These are phyloP conservation scores for Potamilus streckersoni DNA, from an alignment of 1,140 invertebrate species.

Conservation along the genomic window DNA sequence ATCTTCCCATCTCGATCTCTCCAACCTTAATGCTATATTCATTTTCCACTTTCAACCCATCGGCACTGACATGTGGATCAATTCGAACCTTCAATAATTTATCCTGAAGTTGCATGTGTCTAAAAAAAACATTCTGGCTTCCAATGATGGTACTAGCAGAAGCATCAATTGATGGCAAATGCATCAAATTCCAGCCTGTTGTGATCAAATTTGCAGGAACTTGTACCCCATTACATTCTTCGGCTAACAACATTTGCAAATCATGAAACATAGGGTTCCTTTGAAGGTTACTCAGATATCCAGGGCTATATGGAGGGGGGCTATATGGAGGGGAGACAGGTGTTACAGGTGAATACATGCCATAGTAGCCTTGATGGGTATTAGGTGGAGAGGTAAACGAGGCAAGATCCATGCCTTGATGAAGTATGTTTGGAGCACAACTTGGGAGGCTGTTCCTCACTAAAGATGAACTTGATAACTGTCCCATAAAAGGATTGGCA, in stretches of 20 bases:
- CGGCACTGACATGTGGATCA: slow-evolving; percentile 21
- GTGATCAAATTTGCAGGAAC: slow-evolving; percentile 40
- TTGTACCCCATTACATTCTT: slow-evolving; percentile 37
- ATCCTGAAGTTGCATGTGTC: slow-evolving; percentile 37
- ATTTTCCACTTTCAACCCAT: slow-evolving; percentile 30
- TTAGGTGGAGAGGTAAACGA: slow-evolving; percentile 18
- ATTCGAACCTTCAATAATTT: slow-evolving; percentile 31
- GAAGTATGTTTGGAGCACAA: too few relatives aligned
- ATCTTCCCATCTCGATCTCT: slow-evolving; percentile 35
- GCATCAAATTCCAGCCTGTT: slow-evolving; percentile 33
- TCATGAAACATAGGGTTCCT: slow-evolving; percentile 41
- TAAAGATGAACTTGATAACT: too few relatives aligned
- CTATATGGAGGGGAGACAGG: too few relatives aligned
- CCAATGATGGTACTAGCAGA: slow-evolving; percentile 3
- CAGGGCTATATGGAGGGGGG: too few relatives aligned
- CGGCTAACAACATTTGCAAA: slow-evolving; percentile 30
- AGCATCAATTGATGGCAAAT: slow-evolving; percentile 11
- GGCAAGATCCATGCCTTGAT: neutral
- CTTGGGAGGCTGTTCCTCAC: too few relatives aligned
- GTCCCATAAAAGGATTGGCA: too few relatives aligned
- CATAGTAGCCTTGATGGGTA: slow-evolving; percentile 2
- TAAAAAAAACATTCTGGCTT: slow-evolving; percentile 30
- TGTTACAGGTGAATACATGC: slow-evolving; percentile 6
- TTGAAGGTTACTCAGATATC: slow-evolving; percentile 7
- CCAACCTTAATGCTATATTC: slow-evolving; percentile 35